phyloP scores from a whole-genome alignment of 2,888 invertebrate species.

The Lycia hirtaria region DNA sequence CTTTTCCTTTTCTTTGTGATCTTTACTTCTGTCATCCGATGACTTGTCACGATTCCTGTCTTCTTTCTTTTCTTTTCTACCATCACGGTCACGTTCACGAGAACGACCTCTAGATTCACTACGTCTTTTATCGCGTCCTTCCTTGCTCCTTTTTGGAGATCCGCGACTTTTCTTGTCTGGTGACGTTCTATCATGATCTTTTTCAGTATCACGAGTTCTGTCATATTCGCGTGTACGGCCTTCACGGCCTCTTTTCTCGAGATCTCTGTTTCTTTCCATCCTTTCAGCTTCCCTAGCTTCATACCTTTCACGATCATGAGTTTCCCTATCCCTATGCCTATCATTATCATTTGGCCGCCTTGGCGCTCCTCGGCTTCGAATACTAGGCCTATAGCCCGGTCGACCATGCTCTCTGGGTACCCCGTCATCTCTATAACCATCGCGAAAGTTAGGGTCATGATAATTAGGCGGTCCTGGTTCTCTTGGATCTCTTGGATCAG shows the following conservation, averaged over 20 bases:
- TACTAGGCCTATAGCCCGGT: conserved; percentile 62
- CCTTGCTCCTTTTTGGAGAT: conserved; percentile 74
- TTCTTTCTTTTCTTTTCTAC: conserved; percentile 83
- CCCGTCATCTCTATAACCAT: conserved; percentile 70
- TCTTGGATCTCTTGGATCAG: conserved; percentile 70
- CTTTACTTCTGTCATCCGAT: conserved; percentile 77
- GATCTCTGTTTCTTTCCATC: conserved; percentile 62
- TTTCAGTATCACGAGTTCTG: conserved; percentile 73
- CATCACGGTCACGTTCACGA: conserved; percentile 83
- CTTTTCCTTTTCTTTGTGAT: conserved; percentile 85
- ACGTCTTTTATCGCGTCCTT: conserved; percentile 71
- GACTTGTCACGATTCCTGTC: conserved; percentile 73
- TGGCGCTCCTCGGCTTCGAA: conserved; percentile 64
- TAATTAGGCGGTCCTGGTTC: conserved; percentile 64
- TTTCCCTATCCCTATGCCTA: conserved; percentile 74
- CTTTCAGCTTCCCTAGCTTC: conserved; percentile 75
- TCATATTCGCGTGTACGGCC: conserved; percentile 50
- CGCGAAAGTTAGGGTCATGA: conserved; percentile 73
- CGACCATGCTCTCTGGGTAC: conserved; percentile 62
- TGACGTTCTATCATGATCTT: conserved; percentile 71
- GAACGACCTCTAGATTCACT: conserved; percentile 78
- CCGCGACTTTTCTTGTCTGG: conserved; percentile 71
- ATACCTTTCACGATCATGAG: conserved; percentile 72
- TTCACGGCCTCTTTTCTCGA: conserved; percentile 58
- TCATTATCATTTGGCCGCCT: conserved; percentile 73